phyloP scores from a whole-genome alignment of 1,140 invertebrate genomes.

The Drosophila sp. region DNA sequence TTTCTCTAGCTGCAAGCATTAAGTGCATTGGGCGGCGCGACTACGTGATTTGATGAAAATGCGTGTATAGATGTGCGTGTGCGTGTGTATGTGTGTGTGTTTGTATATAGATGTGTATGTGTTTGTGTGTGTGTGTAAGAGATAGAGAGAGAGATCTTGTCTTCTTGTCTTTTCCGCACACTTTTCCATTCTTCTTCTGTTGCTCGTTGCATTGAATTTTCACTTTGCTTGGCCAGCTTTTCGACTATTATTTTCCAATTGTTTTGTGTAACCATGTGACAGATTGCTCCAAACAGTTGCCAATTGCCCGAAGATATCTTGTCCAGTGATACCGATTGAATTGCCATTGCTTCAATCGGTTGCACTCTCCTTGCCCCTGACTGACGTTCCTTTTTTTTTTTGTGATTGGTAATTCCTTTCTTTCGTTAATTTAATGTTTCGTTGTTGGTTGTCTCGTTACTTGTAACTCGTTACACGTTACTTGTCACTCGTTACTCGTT shows the following conservation, averaged over 20 bases:
- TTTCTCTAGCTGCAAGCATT: slow-evolving; percentile 69
- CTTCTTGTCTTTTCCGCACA: slow-evolving; percentile 12
- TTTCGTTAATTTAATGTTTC: slow-evolving; percentile 25
- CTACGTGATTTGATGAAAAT: slow-evolving; percentile 26
- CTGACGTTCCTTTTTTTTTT: neutral
- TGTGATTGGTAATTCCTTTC: slow-evolving; percentile 10
- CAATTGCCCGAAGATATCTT: slow-evolving; percentile 3
- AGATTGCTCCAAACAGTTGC: slow-evolving; percentile 8
- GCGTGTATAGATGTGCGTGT: slow-evolving; percentile 26
- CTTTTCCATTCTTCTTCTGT: slow-evolving; percentile 2
- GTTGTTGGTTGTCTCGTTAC: slow-evolving; percentile 23
- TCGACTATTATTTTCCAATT: slow-evolving; percentile 9
- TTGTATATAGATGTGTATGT: slow-evolving; percentile 21
- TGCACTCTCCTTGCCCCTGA: slow-evolving; percentile 15
- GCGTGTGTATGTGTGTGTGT: slow-evolving; percentile 12
- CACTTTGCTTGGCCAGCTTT: slow-evolving; percentile 16
- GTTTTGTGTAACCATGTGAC: slow-evolving; percentile 19
- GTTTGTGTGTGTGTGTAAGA: slow-evolving; percentile 18
- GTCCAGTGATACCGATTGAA: neutral
- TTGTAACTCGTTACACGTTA: slow-evolving; percentile 18
- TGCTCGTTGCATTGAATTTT: neutral
- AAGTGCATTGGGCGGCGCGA: slow-evolving; percentile 53
- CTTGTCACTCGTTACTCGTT: slow-evolving; percentile 19
- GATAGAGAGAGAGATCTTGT: slow-evolving; percentile 10
- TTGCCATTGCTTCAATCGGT: neutral